phyloP scores from a whole-genome alignment of 2,888 invertebrate genomes.

The Calliopum simillimum region DNA sequence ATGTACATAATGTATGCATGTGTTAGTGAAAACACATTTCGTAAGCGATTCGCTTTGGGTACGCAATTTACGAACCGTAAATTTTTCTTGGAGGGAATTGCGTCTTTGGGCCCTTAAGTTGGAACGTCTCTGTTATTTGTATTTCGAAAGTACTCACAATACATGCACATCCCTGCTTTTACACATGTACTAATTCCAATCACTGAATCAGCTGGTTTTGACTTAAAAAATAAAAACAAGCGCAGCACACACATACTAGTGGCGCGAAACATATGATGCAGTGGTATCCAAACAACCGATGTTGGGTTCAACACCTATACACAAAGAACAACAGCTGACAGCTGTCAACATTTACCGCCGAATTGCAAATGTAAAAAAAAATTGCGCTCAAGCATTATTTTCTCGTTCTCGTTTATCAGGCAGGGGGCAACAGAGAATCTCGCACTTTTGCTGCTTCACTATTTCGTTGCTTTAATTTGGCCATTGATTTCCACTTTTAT shows the following conservation, averaged over 20 bases:
- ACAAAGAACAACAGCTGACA: slow-evolving; percentile 25
- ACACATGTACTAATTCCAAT: neutral
- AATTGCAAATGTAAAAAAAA: slow-evolving; percentile 40
- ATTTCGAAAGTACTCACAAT: too few species aligned
- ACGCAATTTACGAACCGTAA: too few species aligned
- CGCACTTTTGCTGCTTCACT: neutral
- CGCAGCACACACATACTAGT: neutral
- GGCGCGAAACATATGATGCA: slow-evolving; percentile 1
- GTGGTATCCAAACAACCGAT: neutral
- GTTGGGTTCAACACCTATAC: neutral
- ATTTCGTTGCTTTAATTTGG: slow-evolving; percentile 1
- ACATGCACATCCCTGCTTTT: neutral
- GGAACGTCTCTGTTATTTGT: too few species aligned
- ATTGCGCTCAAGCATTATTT: slow-evolving; percentile 8
- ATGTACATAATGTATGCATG: too few species aligned
- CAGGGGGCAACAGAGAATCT: slow-evolving; percentile 13
- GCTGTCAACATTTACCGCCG: slow-evolving; percentile 46
- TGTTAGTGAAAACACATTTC: too few species aligned
- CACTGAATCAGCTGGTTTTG: slow-evolving; percentile 7
- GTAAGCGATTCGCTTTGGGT: too few species aligned
- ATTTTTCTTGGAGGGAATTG: too few species aligned
- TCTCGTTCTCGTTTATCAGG: neutral
- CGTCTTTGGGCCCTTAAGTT: too few species aligned
- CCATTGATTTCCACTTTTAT: slow-evolving; percentile 6
- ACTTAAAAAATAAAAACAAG: too few species aligned